These are phyloP conservation scores for Theropithecus gelada DNA, from an alignment of 2,113 vertebrate species.

Conservation along the genomic window DNA sequence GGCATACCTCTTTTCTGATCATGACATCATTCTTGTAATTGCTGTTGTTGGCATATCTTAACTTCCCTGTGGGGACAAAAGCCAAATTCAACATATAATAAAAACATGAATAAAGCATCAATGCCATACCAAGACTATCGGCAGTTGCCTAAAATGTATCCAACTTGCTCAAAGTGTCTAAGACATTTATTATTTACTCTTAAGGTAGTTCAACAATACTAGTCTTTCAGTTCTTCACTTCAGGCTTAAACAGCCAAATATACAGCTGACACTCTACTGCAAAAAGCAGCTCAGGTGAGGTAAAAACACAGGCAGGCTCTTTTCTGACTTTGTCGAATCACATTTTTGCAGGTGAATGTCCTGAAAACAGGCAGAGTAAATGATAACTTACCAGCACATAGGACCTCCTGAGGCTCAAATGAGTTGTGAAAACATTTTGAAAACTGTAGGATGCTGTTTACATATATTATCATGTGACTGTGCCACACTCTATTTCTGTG, in stretches of 20 bases:
- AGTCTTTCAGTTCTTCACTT: background rate
- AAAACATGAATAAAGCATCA: background rate
- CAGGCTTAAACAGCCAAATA: background rate
- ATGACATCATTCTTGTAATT: slow-evolving; percentile 99
- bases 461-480: background rate
- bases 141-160: slow-evolving; percentile 12
- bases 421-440: slow-evolving; percentile 30
- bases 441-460: slow-evolving; percentile 32
- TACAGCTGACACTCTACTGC: background rate
- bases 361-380: background rate
- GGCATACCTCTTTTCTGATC: slow-evolving; percentile 97
- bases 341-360: background rate
- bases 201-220: background rate
- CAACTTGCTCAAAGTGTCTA: background rate
- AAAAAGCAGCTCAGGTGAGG: background rate
- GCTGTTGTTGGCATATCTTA: slow-evolving; percentile 99
- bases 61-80: slow-evolving; percentile 88
- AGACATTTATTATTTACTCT: background rate
- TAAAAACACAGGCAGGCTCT: slow-evolving; percentile 12
- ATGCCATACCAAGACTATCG: background rate
- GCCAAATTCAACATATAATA: slow-evolving; percentile 47
- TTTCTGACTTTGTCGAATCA: background rate
- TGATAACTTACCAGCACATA: background rate
- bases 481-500: background rate
- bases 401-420: background rate